phyloP scores from a whole-genome alignment of 2,888 invertebrate species.

The Caenorhabditis japonica region DNA sequence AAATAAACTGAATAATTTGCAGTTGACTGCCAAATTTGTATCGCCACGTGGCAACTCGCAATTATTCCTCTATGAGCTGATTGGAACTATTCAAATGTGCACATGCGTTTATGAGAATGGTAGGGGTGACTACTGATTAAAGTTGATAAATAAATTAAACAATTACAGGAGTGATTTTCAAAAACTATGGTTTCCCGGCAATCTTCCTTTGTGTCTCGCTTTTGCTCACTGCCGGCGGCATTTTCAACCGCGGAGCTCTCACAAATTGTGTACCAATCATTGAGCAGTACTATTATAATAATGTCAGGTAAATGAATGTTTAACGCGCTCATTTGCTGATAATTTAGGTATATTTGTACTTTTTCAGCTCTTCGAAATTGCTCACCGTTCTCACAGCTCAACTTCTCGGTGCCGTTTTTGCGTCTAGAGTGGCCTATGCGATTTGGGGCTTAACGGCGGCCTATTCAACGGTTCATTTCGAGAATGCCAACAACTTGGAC shows the following conservation, averaged over 20 bases:
- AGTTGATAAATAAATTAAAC: neutral
- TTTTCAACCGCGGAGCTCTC: conserved; percentile 70
- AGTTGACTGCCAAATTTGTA: conserved; percentile 51
- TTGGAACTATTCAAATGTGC: conserved; percentile 73
- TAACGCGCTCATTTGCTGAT: no score
- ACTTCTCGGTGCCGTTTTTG: conserved; percentile 67
- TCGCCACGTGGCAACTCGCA: conserved; percentile 40
- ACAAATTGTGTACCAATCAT: conserved; percentile 68
- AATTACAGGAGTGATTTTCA: conserved; percentile 65
- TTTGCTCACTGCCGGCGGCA: conserved; percentile 61
- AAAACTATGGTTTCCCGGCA: conserved; percentile 69
- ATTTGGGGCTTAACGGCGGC: conserved; percentile 71
- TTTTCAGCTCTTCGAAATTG: conserved; percentile 56
- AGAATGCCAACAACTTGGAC: conserved; percentile 54
- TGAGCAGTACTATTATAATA: conserved; percentile 58
- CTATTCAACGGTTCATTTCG: conserved; percentile 62
- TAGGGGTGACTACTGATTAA: neutral
- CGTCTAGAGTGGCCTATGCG: conserved; percentile 65
- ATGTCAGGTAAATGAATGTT: conserved; percentile 55
- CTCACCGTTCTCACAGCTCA: conserved; percentile 66
- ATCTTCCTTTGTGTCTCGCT: conserved; percentile 68
- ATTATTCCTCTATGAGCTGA: conserved; percentile 59
- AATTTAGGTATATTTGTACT: neutral
- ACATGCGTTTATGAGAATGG: conserved; percentile 77
- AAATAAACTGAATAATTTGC: no score